Conservation (phyloP, 2,113 vertebrate species). For the Cavia porcellus region DNA sequence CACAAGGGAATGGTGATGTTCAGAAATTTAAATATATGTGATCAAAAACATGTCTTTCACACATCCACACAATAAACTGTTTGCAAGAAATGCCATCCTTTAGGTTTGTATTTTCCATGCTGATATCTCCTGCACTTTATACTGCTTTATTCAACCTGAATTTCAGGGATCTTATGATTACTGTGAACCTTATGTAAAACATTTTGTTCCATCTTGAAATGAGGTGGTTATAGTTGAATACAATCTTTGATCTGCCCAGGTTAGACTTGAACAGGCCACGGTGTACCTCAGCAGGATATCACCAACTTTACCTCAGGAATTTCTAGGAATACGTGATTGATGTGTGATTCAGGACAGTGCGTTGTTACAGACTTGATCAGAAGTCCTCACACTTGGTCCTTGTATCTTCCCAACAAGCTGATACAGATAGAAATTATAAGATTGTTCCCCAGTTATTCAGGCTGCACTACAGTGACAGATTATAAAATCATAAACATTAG, state of each 20-base stretch:
- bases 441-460: background rate
- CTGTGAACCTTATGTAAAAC: background rate
- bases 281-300: background rate
- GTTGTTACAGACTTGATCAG: background rate
- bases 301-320: background rate
- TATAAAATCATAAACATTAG: background rate
- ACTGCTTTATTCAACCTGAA: background rate
- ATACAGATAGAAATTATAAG: background rate
- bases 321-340: background rate
- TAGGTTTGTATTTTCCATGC: background rate
- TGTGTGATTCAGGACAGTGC: background rate
- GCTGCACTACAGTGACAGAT: background rate
- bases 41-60: background rate
- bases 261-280: background rate
- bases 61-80: background rate
- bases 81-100: background rate
- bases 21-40: background rate
- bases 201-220: background rate
- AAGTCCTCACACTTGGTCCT: background rate
- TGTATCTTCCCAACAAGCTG: background rate
- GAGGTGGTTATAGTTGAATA: background rate
- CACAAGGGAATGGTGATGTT: background rate
- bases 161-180: background rate
- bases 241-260: background rate
- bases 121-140: background rate